Evolutionary conservation across 1,140 invertebrate genomes (phyloP).

Genomic region (Manduca sexta): DNA sequence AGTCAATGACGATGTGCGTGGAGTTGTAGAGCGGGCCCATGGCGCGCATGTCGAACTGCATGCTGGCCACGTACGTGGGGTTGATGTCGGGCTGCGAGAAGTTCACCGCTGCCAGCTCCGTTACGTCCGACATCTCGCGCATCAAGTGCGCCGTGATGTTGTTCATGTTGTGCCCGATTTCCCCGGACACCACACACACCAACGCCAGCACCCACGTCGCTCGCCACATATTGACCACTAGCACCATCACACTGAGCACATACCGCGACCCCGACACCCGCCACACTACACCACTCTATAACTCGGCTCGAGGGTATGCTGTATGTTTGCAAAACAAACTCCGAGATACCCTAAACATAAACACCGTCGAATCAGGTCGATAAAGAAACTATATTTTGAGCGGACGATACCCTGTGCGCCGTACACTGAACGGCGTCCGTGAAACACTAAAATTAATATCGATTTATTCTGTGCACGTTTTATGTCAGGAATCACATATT

Average conservation of each 20-base stretch:
- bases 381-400: constrained; percentile 15
- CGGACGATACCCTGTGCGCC: constrained; percentile 1
- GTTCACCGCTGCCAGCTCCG: constrained; percentile 49
- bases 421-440: constrained; percentile 7
- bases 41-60: constrained; percentile 77
- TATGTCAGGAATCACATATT: constrained; percentile 42
- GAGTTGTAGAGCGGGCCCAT: constrained; percentile 81
- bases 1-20: constrained; percentile 77
- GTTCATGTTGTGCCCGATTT: constrained; percentile 33
- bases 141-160: constrained; percentile 35
- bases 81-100: constrained; percentile 63
- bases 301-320: constrained; percentile 28
- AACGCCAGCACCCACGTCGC: constrained; percentile 21
- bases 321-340: constrained; percentile 63
- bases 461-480: constrained; percentile 22
- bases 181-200: constrained; percentile 27
- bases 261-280: constrained; percentile 6
- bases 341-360: constrained; percentile 48
- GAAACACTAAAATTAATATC: constrained; percentile 5
- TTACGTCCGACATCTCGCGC: constrained; percentile 42
- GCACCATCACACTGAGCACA: constrained; percentile 23
- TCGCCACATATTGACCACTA: constrained; percentile 26
- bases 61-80: constrained; percentile 73
- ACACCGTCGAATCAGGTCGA: constrained; percentile 33
- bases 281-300: constrained; percentile 6